These are phyloP conservation scores for Ceyx erithaca DNA, from an alignment of 2,797 vertebrate genomes.

Conservation along the genomic window DNA sequence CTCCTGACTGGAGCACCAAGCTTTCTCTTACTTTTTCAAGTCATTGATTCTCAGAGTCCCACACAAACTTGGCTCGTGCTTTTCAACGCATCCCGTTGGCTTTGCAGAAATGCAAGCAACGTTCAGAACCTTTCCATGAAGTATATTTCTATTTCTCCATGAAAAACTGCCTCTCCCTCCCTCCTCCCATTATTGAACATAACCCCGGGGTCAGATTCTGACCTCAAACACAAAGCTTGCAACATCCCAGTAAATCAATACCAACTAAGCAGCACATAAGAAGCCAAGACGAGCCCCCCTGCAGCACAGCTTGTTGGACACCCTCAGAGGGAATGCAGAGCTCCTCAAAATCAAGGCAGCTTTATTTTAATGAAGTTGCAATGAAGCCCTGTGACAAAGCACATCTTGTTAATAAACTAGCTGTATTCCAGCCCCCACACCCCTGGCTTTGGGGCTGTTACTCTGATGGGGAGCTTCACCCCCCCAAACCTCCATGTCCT, in stretches of 20 bases:
- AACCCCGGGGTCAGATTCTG: conserved; percentile 21
- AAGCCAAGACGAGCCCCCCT: not conserved
- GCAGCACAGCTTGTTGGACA: not conserved
- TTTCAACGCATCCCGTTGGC: not conserved
- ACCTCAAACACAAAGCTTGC: conserved; percentile 3
- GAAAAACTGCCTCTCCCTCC: not conserved
- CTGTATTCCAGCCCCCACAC: not conserved
- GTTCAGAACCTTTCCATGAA: not conserved
- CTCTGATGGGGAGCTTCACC: not conserved
- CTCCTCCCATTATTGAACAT: not conserved
- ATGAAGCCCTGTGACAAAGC: not conserved
- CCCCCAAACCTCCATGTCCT: not conserved
- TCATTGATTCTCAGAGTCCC: not conserved
- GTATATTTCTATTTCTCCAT: not conserved
- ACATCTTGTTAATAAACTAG: not conserved
- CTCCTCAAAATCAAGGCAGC: not conserved
- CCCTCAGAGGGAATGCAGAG: not conserved
- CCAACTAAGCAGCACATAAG: not conserved
- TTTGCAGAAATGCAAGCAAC: not conserved
- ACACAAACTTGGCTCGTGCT: not conserved
- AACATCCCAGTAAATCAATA: conserved; percentile 18
- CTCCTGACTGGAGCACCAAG: not conserved
- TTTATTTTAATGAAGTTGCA: conserved; percentile 5
- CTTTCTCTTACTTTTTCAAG: conserved; percentile 20
- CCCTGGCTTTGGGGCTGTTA: not conserved